A percentile compares a stretch with the other conserved stretches of the same genome.
These are phyloP conservation scores for Lasioglossum calceatum DNA, from an alignment of 2,888 invertebrate species.

Conservation along the genomic window DNA sequence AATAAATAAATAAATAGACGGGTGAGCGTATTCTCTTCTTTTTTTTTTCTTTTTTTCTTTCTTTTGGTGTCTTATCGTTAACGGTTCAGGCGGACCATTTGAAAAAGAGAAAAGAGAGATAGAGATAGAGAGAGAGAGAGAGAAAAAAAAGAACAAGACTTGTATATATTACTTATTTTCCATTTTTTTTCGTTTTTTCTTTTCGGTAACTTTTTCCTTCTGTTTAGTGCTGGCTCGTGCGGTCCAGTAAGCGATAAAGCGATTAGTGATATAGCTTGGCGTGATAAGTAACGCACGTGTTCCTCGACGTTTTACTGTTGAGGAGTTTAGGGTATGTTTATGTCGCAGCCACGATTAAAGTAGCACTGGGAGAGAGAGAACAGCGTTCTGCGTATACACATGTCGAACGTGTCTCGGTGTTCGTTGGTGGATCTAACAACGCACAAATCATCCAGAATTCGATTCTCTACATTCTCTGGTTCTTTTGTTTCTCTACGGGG, in stretches of 20 bases:
- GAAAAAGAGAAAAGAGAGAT: conserved; percentile 9
- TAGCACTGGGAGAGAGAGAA: conserved; percentile 24
- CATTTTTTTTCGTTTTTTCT: conserved; percentile 13
- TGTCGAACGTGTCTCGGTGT: conserved; percentile 3
- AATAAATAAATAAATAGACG: conserved; percentile 50
- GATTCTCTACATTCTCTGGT: background rate
- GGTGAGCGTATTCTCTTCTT: conserved; percentile 30
- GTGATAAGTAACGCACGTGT: conserved; percentile 60
- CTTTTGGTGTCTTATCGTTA: conserved; percentile 3
- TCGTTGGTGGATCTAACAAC: background rate
- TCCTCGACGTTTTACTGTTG: conserved; percentile 55
- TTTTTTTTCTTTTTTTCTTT: background rate
- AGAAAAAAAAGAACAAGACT: conserved; percentile 33
- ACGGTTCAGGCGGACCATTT: conserved; percentile 2
- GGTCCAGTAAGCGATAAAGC: conserved; percentile 63
- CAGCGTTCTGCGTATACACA: conserved; percentile 26
- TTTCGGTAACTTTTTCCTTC: background rate
- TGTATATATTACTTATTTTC: conserved; percentile 4
- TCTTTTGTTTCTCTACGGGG: background rate
- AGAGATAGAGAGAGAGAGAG: background rate
- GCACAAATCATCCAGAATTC: background rate
- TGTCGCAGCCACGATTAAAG: conserved; percentile 50
- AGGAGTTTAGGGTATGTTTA: conserved; percentile 60
- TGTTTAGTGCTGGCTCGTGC: conserved; percentile 58
- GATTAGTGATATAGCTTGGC: conserved; percentile 57